Evolutionary conservation across 2,797 vertebrate genomes (phyloP).

Genomic region (Mus caroli): DNA sequence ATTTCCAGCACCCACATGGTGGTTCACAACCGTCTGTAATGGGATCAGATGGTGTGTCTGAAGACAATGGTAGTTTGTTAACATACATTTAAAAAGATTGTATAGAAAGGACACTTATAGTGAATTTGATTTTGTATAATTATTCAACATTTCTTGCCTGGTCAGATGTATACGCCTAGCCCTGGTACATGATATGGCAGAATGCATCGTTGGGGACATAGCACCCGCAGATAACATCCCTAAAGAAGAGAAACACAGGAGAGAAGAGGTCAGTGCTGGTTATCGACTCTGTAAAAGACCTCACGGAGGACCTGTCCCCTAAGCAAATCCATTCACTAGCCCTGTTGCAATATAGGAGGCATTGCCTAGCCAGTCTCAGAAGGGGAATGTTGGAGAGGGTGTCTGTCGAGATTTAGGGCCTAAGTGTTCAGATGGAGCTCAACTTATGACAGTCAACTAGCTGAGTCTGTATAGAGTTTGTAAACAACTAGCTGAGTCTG

Average conservation of each 20-base stretch:
- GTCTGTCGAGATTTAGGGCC: background rate
- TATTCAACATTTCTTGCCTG: conserved; percentile 71
- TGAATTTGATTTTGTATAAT: conserved; percentile 70
- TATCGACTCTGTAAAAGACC: background rate
- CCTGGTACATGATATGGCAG: conserved; percentile 98
- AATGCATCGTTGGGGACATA: conserved; percentile 99
- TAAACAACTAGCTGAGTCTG: background rate
- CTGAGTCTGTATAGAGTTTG: background rate
- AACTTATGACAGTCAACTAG: background rate
- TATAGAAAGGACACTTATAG: background rate
- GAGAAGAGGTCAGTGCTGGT: conserved; percentile 92
- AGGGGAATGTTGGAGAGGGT: background rate
- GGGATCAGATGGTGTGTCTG: background rate
- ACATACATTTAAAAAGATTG: background rate
- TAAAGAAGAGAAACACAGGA: conserved; percentile 96
- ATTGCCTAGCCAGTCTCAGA: background rate
- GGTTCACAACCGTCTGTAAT: background rate
- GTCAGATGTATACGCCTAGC: conserved; percentile 96
- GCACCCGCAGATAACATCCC: conserved; percentile 97
- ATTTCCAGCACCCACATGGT: background rate
- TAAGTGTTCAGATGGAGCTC: background rate
- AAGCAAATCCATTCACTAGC: background rate
- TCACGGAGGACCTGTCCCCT: background rate
- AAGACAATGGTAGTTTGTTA: background rate
- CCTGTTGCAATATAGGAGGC: background rate